Percentiles rank a stretch among this genome's conserved stretches.
These are phyloP conservation scores for Meandrina meandrites DNA, from an alignment of 92 coral and sea anemone species.

Conservation along the genomic window DNA sequence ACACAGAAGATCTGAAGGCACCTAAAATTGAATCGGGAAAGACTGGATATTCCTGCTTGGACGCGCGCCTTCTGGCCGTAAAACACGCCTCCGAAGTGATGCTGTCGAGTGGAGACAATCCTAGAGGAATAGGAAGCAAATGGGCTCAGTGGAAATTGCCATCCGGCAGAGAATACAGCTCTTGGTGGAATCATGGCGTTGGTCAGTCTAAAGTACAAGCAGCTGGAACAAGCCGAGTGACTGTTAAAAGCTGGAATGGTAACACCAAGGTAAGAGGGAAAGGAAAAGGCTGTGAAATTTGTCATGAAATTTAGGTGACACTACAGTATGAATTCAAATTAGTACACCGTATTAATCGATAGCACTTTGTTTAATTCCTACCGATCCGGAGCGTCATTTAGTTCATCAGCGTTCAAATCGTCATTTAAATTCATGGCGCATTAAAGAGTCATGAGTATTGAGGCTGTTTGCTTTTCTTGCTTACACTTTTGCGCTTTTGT, in stretches of 20 bases:
- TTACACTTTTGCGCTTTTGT: no score
- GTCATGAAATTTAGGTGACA: no score
- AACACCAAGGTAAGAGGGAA: constrained; percentile 47
- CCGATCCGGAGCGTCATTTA: no score
- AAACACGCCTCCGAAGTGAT: constrained; percentile 72
- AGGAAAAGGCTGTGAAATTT: background rate
- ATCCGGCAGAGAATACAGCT: constrained; percentile 53
- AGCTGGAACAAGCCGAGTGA: constrained; percentile 44
- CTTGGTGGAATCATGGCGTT: constrained; percentile 75
- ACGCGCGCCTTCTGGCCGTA: constrained; percentile 77
- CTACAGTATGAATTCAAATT: no score
- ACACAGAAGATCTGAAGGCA: constrained; percentile 42
- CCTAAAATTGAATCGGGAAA: constrained; percentile 43
- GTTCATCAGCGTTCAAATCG: no score
- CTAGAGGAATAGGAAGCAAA: constrained; percentile 68
- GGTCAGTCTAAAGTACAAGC: constrained; percentile 57
- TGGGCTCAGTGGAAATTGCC: constrained; percentile 89
- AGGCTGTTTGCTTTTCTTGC: no score
- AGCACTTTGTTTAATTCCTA: no score
- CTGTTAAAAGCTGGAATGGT: constrained; percentile 77
- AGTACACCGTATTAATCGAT: no score
- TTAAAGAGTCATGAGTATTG: no score
- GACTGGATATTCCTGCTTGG: constrained; percentile 52
- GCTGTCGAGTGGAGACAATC: constrained; percentile 80
- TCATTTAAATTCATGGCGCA: no score